Evolutionary conservation across 2,797 vertebrate genomes (phyloP), one percentile per base, ranked within the genome.

Genomic region (Silurus aristotelis): DNA sequence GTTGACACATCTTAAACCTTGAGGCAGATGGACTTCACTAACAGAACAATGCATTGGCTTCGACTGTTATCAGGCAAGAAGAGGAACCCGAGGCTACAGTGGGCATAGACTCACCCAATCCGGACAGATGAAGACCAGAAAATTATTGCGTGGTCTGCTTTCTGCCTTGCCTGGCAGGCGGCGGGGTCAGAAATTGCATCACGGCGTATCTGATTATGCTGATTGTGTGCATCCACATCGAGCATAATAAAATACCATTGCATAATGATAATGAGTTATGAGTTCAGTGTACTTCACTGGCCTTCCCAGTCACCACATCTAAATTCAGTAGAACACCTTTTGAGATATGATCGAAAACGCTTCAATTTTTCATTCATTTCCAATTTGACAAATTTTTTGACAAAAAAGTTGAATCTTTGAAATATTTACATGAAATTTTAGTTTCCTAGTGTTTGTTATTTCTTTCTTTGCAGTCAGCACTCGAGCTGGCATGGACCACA

Each of bases 1-100:
- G 78, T n/a, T 80, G 61, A 52, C 17, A 12, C 61, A 66, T 66
- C 38, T 27, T 64, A 61, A 48, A 78, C 56, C 56, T 78, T 43
- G 38, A 63, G 38, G 77, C 60, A 80, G 38, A 64, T 80, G 77
- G n/a, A 20, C 38, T 80, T 52, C 48, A 52, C 6, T 22, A 25
- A 14, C 60, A 64, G 77, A 64, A 25, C 6, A 79, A n/a, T 38
- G 48, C 22, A 25, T 25, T 5, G 3, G 77, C 1, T 48, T 80
- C 60, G 38, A 64, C 38, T 48, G 3, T 20, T 80, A 15, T 20
- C 56, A 77, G 10, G 25, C 55, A 55, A 13, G 61, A 64, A 25
- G 60, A 48, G 58, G 22, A 64, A 48, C 22, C 61, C 48, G 60
- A 48, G 38, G 38, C 78, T 80, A 66, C 22, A 52, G 22, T 66